Evolutionary conservation across 2,888 invertebrate genomes (phyloP).

Genomic region (Polydrusus cervinus): DNA sequence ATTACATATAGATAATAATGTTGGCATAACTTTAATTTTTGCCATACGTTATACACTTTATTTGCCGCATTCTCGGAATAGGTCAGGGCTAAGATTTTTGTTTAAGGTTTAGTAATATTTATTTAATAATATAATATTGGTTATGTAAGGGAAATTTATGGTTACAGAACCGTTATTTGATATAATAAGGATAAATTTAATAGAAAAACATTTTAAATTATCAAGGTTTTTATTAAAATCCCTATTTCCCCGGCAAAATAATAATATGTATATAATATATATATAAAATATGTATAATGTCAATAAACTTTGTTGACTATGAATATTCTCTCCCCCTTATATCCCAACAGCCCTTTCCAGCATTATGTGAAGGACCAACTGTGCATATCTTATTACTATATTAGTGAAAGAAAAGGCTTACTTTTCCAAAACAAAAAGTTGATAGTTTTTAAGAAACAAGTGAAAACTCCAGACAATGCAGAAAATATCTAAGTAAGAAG

Average conservation of each 20-base stretch:
- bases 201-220: background rate
- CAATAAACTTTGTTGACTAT: too few species aligned
- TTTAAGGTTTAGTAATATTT: constrained; percentile 38
- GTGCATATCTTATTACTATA: too few species aligned
- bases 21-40: constrained; percentile 30
- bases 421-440: too few species aligned
- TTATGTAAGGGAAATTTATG: constrained; percentile 30
- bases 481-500: too few species aligned
- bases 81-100: constrained; percentile 38
- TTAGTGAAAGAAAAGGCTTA: too few species aligned
- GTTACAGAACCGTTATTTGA: constrained; percentile 23
- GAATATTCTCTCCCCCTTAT: too few species aligned
- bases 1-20: constrained; percentile 29
- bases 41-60: constrained; percentile 36
- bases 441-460: too few species aligned
- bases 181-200: constrained; percentile 18
- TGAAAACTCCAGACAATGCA: too few species aligned
- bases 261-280: too few species aligned
- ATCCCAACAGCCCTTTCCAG: too few species aligned
- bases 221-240: background rate
- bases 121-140: constrained; percentile 29
- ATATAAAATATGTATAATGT: too few species aligned
- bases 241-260: background rate
- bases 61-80: constrained; percentile 37
- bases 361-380: too few species aligned